These are phyloP conservation scores for Scotopteryx bipunctaria DNA, from an alignment of 2,888 invertebrate genomes.

Conservation along the genomic window DNA sequence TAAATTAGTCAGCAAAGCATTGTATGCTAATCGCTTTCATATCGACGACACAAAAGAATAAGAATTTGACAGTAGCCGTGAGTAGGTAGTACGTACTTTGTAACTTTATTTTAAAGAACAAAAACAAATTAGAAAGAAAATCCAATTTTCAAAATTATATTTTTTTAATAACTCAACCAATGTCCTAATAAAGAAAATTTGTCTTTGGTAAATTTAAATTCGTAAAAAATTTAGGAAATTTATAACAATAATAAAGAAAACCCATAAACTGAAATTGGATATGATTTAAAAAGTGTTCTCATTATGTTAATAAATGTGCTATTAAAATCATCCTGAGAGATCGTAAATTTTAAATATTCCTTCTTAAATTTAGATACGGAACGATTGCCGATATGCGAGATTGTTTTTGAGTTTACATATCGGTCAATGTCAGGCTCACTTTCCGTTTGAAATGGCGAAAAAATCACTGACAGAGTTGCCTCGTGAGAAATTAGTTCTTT, in stretches of 20 bases:
- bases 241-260: slow-evolving; percentile 2
- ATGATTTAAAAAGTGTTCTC: slow-evolving; percentile 37
- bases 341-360: slow-evolving; percentile 36
- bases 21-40: slow-evolving; percentile 35
- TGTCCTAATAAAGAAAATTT: no score
- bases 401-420: slow-evolving; percentile 70
- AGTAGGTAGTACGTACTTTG: no score
- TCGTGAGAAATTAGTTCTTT: background rate
- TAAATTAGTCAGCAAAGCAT: slow-evolving; percentile 23
- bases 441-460: slow-evolving; percentile 62
- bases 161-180: no score
- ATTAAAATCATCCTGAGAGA: slow-evolving; percentile 33
- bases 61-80: no score
- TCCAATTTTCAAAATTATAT: no score
- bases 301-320: slow-evolving; percentile 38
- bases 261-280: slow-evolving; percentile 32
- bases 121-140: no score
- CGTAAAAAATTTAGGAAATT: background rate
- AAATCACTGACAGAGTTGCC: slow-evolving; percentile 25
- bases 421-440: slow-evolving; percentile 74
- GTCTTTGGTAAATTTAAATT: no score
- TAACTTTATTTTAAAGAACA: no score
- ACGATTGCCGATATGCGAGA: slow-evolving; percentile 33
- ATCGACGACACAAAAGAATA: slow-evolving; percentile 1
- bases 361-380: slow-evolving; percentile 27